Percentiles rank a stretch among this genome's conserved stretches.
Conservation (phyloP, 2,888 invertebrate species). For the Amitus sp. region DNA sequence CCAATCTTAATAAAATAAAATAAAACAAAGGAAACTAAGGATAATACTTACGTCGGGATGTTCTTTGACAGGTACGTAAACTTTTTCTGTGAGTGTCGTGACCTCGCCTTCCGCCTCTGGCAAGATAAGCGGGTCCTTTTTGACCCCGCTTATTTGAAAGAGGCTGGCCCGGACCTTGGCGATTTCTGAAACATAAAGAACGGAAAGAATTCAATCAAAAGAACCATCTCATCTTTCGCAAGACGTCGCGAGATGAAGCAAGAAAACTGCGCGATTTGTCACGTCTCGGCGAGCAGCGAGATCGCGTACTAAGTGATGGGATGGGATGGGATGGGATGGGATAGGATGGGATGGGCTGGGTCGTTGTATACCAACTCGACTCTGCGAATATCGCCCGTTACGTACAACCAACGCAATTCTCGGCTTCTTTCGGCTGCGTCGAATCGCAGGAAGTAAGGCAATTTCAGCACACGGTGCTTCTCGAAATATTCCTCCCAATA, state of each 20-base stretch:
- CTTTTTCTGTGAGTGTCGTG: conserved; percentile 96
- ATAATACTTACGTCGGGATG: conserved; percentile 95
- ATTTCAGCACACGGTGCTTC: conserved; percentile 27
- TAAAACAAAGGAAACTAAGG: background rate
- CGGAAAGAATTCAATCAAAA: background rate
- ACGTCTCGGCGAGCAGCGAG: conserved; percentile 24
- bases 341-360: conserved; percentile 42
- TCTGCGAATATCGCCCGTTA: too few species aligned
- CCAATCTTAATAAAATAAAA: too few species aligned
- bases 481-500: conserved; percentile 16
- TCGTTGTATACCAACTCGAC: conserved; percentile 14
- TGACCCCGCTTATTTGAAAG: conserved; percentile 98
- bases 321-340: too few species aligned
- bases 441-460: conserved; percentile 42
- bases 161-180: conserved; percentile 96
- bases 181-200: conserved; percentile 79
- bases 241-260: background rate
- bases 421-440: conserved; percentile 38
- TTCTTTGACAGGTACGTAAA: conserved; percentile 99
- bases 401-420: conserved; percentile 26
- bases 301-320: conserved; percentile 37
- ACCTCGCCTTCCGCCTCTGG: conserved; percentile 92
- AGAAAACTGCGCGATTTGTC: conserved; percentile 26
- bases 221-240: background rate
- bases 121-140: conserved; percentile 90